A percentile compares a stretch with the other conserved stretches of the same genome.
phyloP scores from a whole-genome alignment of 1,140 invertebrate species.

The Odontomachus brunneus region DNA sequence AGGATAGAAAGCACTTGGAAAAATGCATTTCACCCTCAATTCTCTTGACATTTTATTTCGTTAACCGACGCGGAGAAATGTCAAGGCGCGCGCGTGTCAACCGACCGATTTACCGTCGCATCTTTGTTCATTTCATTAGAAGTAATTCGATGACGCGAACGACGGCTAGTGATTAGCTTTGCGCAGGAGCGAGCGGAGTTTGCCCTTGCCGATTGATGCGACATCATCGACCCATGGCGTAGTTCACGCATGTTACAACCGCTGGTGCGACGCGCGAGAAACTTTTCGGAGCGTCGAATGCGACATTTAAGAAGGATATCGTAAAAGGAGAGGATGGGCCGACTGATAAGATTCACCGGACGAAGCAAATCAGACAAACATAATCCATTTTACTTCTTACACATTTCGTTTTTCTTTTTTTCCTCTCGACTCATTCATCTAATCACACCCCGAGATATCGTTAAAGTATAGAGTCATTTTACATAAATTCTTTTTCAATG shows the following conservation, averaged over 20 bases:
- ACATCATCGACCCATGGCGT: neutral
- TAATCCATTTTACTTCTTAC: neutral
- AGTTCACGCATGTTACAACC: conserved; percentile 21
- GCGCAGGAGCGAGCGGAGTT: conserved; percentile 18
- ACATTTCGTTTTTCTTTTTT: no score
- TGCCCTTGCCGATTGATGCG: conserved; percentile 1
- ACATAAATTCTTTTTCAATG: no score
- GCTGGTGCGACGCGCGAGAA: no score
- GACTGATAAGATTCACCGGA: neutral
- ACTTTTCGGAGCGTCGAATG: conserved; percentile 17
- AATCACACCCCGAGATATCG: no score
- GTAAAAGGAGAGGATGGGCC: neutral
- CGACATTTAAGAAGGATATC: neutral
- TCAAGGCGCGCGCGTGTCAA: neutral
- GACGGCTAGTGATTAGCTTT: conserved; percentile 20
- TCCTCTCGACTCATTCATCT: no score
- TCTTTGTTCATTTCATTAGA: conserved; percentile 30
- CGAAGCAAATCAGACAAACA: neutral
- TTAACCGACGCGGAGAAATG: conserved; percentile 9
- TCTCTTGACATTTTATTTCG: neutral
- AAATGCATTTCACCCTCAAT: neutral
- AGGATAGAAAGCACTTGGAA: neutral
- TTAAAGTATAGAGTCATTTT: no score
- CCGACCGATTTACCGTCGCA: neutral
- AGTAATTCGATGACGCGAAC: conserved; percentile 29